Evolutionary conservation across 92 coral and sea anemone species (phyloP).

Genomic region (Epizoanthus stellaris): DNA sequence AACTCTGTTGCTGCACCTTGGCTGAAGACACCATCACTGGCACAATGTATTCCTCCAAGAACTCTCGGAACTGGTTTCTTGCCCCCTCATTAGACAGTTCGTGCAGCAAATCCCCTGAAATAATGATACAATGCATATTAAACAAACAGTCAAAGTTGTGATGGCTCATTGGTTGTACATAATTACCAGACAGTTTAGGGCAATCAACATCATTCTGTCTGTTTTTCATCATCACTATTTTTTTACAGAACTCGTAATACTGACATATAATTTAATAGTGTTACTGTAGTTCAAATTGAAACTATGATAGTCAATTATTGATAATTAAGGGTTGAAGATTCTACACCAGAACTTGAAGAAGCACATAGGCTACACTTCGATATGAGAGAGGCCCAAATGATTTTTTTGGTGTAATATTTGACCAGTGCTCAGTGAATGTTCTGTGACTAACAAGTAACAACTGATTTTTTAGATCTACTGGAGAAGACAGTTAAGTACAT

Average conservation of each 20-base stretch:
- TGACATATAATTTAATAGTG: too few species aligned
- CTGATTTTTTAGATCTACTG: too few species aligned
- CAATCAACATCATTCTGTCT: neutral
- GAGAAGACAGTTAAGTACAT: too few species aligned
- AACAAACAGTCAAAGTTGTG: neutral
- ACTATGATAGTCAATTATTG: too few species aligned
- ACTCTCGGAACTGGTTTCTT: conserved; percentile 87
- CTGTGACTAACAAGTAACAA: too few species aligned
- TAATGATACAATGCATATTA: neutral
- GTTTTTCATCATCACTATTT: neutral
- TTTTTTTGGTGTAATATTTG: too few species aligned
- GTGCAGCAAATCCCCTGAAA: conserved; percentile 90
- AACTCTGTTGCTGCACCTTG: conserved; percentile 67
- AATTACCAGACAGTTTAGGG: neutral
- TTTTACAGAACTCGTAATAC: too few species aligned
- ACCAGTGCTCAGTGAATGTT: too few species aligned
- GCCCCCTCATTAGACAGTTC: conserved; percentile 99
- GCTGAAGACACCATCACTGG: conserved; percentile 97
- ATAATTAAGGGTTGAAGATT: too few species aligned
- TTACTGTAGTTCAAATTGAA: neutral
- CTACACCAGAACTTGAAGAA: too few species aligned
- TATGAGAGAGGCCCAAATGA: too few species aligned
- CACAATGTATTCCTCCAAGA: conserved; percentile 82
- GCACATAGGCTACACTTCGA: too few species aligned
- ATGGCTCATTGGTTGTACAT: neutral